Evolutionary conservation across 2,113 vertebrate species (phyloP), one percentile per base, ranked within the genome.

Genomic region (Hyla sarda): DNA sequence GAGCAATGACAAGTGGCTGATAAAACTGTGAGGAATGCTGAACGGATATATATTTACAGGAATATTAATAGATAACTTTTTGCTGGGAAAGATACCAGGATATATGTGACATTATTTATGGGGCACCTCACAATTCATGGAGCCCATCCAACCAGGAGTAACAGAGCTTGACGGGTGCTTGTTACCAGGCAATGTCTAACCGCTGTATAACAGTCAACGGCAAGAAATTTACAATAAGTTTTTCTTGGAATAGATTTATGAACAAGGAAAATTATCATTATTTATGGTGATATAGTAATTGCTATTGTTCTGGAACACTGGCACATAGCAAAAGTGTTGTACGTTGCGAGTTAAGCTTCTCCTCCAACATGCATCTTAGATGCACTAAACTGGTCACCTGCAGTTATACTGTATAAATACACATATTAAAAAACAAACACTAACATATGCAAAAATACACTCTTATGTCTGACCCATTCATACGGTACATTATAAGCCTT

Each of bases 1-100:
- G 41, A 25, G 12, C 9, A 28, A 25, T 75, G 10, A 74, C 72
- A 74, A 47, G 34, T 47, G 72, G 23, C 23, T 73, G 41, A 45
- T 48, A 45, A 75, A 37, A 16, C 21, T 73, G 2, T 28, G 41
- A 28, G 45, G 23, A 28, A 75, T 47, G 37, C 12, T 25, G 45
- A 48, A 11, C 41, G n/a, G 5, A 75, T 16, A 28, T 19, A 73
- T 32, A 52, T 37, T 23, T 79, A 79, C 76, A 19, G 52, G 75
- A 79, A 41, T 21, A 79, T 79, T 56, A 56, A 56, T n/a, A 37
- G 28, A 79, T 58, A 79, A 79, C 30, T 37, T n/a, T n/a, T 41
- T 58, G 52, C 48, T 60, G 76, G 76, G 30, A 78, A 32, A 78
- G 25, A 54, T 13, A 56, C 32, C 25, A 58, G 30, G 50, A 78